Evolutionary conservation across 1,140 invertebrate genomes (phyloP).

Genomic region (Saccostrea glomerata): DNA sequence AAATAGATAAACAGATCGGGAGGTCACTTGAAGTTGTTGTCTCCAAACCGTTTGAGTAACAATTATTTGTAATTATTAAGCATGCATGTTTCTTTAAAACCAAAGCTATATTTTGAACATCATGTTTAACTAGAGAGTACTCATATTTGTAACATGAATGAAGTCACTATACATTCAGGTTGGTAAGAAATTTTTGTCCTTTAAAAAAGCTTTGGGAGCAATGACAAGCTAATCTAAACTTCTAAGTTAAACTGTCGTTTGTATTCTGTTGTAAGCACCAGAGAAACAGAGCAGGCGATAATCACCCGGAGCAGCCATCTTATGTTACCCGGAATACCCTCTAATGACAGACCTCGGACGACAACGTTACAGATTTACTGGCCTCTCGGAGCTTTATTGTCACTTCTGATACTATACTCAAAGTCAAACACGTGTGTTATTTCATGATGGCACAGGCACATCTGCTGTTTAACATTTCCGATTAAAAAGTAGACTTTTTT

Average conservation of each 20-base stretch:
- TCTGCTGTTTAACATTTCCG: neutral
- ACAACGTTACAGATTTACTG: slow-evolving; percentile 14
- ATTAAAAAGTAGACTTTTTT: neutral
- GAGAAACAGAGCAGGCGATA: neutral
- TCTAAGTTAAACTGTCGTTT: neutral
- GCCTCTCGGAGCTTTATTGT: neutral
- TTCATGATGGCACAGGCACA: neutral
- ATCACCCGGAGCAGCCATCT: slow-evolving; percentile 1
- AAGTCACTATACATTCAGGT: no score
- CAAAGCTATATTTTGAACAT: no score
- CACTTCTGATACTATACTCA: neutral
- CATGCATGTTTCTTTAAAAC: no score
- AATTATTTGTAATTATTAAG: no score
- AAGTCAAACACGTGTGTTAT: neutral
- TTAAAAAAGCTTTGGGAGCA: neutral
- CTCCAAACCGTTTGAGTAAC: no score
- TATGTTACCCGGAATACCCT: slow-evolving; percentile 22
- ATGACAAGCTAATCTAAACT: neutral
- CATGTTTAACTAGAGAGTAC: no score
- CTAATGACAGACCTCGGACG: slow-evolving; percentile 18
- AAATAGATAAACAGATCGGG: no score
- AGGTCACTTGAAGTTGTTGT: no score
- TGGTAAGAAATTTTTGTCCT: no score
- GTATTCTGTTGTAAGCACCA: neutral
- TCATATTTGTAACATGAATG: no score